Evolutionary conservation across 2,888 invertebrate genomes (phyloP).

Genomic region (Sclerodermus sp.): DNA sequence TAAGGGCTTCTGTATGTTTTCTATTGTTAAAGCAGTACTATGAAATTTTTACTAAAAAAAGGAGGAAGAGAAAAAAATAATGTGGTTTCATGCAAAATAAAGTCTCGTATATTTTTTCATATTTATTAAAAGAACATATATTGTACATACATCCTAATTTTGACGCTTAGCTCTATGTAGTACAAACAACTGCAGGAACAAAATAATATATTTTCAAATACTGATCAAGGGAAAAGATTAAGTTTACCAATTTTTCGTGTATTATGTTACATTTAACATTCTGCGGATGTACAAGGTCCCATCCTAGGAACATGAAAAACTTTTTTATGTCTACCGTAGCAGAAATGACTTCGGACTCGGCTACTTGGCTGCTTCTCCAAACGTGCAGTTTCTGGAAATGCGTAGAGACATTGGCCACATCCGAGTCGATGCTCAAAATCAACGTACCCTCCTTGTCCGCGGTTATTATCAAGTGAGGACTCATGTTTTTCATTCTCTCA

Average conservation of each 20-base stretch:
- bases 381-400: slow-evolving; percentile 76
- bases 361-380: slow-evolving; percentile 59
- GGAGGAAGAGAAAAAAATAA: too few species aligned
- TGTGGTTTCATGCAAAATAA: too few species aligned
- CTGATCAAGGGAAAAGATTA: slow-evolving; percentile 73
- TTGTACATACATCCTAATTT: not conserved
- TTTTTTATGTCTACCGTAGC: slow-evolving; percentile 79
- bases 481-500: slow-evolving; percentile 82
- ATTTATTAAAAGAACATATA: too few species aligned
- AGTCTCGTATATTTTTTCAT: not conserved
- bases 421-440: slow-evolving; percentile 76
- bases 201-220: slow-evolving; percentile 80
- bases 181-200: slow-evolving; percentile 69
- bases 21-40: not conserved
- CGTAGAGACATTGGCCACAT: slow-evolving; percentile 78
- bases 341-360: slow-evolving; percentile 59
- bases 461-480: slow-evolving; percentile 70
- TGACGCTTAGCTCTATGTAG: too few species aligned
- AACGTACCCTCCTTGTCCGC: slow-evolving; percentile 74
- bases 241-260: slow-evolving; percentile 72
- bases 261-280: slow-evolving; percentile 77
- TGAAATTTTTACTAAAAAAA: too few species aligned
- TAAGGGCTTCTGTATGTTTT: too few species aligned
- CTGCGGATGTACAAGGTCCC: slow-evolving; percentile 75
- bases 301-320: slow-evolving; percentile 75